Conservation (phyloP, 2,113 vertebrate species). For the Pomatorhinus ruficollis region DNA sequence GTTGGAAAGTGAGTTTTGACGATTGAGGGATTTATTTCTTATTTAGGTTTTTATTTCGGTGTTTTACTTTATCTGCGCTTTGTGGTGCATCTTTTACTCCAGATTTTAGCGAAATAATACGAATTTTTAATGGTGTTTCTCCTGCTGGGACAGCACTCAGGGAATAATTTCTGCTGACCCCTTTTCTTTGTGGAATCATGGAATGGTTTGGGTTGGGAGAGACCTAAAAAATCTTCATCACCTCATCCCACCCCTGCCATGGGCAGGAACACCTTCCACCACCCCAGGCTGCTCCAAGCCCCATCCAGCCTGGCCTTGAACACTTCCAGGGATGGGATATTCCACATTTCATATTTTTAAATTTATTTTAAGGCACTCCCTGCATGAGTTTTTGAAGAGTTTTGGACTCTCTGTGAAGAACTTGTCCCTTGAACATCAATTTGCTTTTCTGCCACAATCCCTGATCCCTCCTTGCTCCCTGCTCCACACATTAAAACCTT, state of each 20-base stretch:
- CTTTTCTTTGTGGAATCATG: neutral
- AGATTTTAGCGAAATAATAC: neutral
- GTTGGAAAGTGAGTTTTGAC: neutral
- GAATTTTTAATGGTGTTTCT: neutral
- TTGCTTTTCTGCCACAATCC: neutral
- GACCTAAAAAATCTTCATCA: neutral
- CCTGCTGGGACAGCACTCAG: neutral
- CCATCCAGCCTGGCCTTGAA: neutral
- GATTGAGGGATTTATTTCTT: neutral
- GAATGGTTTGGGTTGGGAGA: neutral
- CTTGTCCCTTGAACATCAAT: neutral
- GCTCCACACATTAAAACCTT: neutral
- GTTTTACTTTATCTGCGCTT: rapidly evolving
- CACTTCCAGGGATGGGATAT: neutral
- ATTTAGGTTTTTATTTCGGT: neutral
- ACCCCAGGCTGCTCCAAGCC: neutral
- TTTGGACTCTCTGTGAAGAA: neutral
- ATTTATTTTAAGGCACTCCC: neutral
- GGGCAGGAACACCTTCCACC: neutral
- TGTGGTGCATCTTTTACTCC: neutral
- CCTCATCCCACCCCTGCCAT: neutral
- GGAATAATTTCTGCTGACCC: neutral
- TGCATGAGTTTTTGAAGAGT: neutral
- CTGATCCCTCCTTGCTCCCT: neutral
- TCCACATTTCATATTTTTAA: neutral